Percentiles rank a stretch among this genome's conserved stretches.
Evolutionary conservation across 23 tunicate species (phyloP).

Genomic region (Aplidium turbinatum): DNA sequence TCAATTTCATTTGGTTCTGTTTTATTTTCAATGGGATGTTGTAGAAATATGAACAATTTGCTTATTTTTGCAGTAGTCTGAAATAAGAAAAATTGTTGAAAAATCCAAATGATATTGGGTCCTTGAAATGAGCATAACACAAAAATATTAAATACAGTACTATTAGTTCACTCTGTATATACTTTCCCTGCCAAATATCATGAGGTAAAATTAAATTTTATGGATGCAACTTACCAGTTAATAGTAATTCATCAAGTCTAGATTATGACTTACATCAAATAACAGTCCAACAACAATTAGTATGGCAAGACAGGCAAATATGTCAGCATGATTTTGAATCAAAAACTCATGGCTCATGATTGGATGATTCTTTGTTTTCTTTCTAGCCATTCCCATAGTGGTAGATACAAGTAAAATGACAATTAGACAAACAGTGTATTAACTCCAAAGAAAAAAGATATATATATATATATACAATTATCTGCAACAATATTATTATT

Average conservation of each 20-base stretch:
- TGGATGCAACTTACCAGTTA: too few species aligned
- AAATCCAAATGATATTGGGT: too few species aligned
- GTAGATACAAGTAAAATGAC: not conserved
- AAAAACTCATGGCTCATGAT: conserved; percentile 96
- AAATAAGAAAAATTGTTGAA: conserved; percentile 1
- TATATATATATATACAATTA: too few species aligned
- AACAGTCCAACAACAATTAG: conserved; percentile 68
- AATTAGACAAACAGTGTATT: too few species aligned
- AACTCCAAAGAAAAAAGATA: too few species aligned
- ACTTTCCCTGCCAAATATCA: too few species aligned
- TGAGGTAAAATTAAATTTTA: too few species aligned
- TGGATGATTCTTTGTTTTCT: conserved; percentile 86
- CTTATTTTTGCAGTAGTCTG: conserved; percentile 61
- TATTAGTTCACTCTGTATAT: too few species aligned
- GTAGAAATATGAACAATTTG: conserved; percentile 58
- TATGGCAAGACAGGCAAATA: conserved; percentile 64
- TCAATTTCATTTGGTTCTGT: conserved; percentile 25
- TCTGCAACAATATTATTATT: too few species aligned
- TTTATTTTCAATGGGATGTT: conserved; percentile 55
- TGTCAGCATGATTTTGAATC: conserved; percentile 93
- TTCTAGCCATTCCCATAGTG: conserved; percentile 61
- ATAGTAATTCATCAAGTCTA: too few species aligned
- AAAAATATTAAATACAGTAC: not conserved
- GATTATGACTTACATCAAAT: conserved; percentile 51
- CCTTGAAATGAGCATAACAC: not conserved